Percentiles rank a stretch among this genome's conserved stretches.
Evolutionary conservation across 2,888 invertebrate species (phyloP).

Genomic region (Drosophila nr. perissopoda): DNA sequence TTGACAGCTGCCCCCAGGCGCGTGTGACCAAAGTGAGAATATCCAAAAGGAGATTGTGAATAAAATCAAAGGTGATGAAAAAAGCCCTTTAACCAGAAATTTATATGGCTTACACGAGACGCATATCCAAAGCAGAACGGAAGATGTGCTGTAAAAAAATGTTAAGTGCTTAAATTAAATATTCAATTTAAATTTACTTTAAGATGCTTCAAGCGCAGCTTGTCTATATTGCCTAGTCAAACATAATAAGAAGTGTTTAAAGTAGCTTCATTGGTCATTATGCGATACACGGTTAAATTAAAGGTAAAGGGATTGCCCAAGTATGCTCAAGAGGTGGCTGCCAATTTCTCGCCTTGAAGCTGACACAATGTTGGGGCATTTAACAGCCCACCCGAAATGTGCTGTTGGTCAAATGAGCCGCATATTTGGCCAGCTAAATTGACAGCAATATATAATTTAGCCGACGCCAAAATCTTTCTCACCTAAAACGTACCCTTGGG

Average conservation of each 20-base stretch:
- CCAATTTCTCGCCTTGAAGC: slow-evolving; percentile 1
- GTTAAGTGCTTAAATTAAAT: background rate
- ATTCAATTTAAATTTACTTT: background rate
- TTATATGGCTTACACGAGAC: too few relatives aligned
- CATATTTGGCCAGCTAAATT: slow-evolving; percentile 50
- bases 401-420: slow-evolving; percentile 15
- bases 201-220: background rate
- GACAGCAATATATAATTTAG: slow-evolving; percentile 50
- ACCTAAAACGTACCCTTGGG: slow-evolving; percentile 72
- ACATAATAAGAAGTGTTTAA: background rate
- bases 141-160: background rate
- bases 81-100: background rate
- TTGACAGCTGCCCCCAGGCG: slow-evolving; percentile 36
- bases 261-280: background rate
- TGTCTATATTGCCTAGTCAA: background rate
- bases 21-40: slow-evolving; percentile 28
- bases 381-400: too few relatives aligned
- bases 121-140: background rate
- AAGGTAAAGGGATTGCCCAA: slow-evolving; percentile 6
- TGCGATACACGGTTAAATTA: slow-evolving; percentile 15
- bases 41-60: slow-evolving; percentile 15
- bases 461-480: slow-evolving; percentile 31
- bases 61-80: background rate
- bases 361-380: background rate
- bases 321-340: background rate